These are phyloP conservation scores for Reticulitermes lucifugus DNA, from an alignment of 2,888 invertebrate genomes.

Conservation along the genomic window DNA sequence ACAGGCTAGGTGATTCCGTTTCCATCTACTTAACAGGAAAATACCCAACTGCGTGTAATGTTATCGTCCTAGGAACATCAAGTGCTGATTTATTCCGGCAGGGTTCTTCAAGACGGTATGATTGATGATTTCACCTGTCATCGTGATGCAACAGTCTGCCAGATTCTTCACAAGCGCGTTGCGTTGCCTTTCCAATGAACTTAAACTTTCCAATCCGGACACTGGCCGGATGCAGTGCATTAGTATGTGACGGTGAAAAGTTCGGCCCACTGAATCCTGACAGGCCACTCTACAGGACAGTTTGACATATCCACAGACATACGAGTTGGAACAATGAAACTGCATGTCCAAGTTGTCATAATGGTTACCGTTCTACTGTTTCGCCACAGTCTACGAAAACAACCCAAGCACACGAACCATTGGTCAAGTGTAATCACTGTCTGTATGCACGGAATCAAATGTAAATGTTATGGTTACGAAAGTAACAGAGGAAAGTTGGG, in stretches of 20 bases:
- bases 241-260: neutral
- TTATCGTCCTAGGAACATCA: neutral
- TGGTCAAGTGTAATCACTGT: too few species aligned
- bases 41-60: neutral
- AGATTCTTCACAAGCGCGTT: neutral
- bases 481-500: too few species aligned
- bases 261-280: neutral
- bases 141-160: conserved; percentile 1
- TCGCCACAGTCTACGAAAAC: too few species aligned
- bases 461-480: too few species aligned
- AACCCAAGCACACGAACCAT: too few species aligned
- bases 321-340: too few species aligned
- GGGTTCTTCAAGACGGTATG: neutral
- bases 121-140: conserved; percentile 12
- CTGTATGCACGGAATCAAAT: too few species aligned
- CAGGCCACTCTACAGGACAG: too few species aligned
- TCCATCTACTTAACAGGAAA: neutral
- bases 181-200: neutral
- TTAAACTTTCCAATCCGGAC: neutral
- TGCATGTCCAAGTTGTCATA: too few species aligned
- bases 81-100: neutral
- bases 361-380: too few species aligned
- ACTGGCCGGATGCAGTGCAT: neutral
- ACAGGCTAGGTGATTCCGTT: neutral
- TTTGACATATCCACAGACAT: too few species aligned